Conservation (phyloP, 2,888 invertebrate genomes). For the Tipula vernalis region DNA sequence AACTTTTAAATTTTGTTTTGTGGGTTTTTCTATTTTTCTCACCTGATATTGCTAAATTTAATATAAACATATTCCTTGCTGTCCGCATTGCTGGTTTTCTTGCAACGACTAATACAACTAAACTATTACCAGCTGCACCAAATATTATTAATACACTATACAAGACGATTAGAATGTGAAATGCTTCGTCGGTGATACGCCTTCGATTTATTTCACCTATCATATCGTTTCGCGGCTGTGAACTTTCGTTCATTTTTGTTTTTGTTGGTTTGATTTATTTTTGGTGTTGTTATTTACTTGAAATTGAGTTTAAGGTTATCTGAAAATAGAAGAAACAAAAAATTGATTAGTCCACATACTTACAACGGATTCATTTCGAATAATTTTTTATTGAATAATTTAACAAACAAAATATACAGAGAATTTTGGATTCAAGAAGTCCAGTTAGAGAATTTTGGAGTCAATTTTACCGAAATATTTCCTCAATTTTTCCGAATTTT, state of each 20-base stretch:
- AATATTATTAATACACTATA: constrained; percentile 65
- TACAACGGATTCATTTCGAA: too few species aligned
- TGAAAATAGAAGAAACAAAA: neutral
- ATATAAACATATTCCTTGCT: constrained; percentile 84
- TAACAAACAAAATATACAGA: too few species aligned
- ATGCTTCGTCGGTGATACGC: constrained; percentile 56
- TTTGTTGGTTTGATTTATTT: neutral
- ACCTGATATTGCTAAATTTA: constrained; percentile 70
- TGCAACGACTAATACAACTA: constrained; percentile 68
- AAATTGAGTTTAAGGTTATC: neutral
- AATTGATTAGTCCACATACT: neutral
- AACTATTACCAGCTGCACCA: constrained; percentile 72
- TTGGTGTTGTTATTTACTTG: neutral
- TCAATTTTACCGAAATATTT: too few species aligned
- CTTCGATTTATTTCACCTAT: constrained; percentile 26
- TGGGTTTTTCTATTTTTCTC: constrained; percentile 16
- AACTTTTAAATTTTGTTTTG: neutral
- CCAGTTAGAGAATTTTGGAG: too few species aligned
- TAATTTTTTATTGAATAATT: too few species aligned
- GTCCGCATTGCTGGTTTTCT: constrained; percentile 83
- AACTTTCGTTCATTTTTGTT: neutral
- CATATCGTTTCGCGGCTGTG: neutral
- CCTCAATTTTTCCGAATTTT: too few species aligned
- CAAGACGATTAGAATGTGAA: constrained; percentile 51
- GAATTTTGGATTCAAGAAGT: too few species aligned